phyloP scores from a whole-genome alignment of 2,113 vertebrate species.

The Furnarius figulus region DNA sequence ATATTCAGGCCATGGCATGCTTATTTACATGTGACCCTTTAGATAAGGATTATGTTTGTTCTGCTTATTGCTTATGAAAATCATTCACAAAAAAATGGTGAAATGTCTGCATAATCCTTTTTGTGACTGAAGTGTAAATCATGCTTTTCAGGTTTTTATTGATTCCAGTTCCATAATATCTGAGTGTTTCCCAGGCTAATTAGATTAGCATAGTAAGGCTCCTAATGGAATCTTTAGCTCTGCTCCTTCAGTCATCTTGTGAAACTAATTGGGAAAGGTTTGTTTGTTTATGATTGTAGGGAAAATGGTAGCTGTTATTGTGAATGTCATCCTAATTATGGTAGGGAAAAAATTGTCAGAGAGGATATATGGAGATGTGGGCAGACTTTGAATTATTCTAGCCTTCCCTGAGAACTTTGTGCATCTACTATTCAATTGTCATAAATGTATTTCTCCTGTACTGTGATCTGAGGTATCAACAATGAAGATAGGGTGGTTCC shows the following conservation, averaged over 20 bases:
- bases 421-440: background rate
- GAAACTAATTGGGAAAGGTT: constrained; percentile 46
- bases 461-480: background rate
- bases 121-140: constrained; percentile 20
- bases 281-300: constrained; percentile 32
- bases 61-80: background rate
- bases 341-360: constrained; percentile 20
- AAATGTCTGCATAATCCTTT: background rate
- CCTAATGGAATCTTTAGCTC: constrained; percentile 50
- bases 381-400: constrained; percentile 9
- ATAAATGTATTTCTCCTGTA: background rate
- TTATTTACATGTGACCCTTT: constrained; percentile 11
- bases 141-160: constrained; percentile 7
- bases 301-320: constrained; percentile 24
- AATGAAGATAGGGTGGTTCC: background rate
- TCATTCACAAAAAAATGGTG: background rate
- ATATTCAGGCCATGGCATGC: background rate
- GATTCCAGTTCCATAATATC: constrained; percentile 14
- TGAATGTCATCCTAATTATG: constrained; percentile 59
- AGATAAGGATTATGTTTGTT: background rate
- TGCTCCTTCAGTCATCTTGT: background rate
- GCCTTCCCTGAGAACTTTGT: background rate
- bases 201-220: constrained; percentile 41
- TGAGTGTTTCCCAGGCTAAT: constrained; percentile 29
- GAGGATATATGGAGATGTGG: background rate